Conservation (phyloP, 1,140 invertebrate species). For the Yoshiicerus persimilis region DNA sequence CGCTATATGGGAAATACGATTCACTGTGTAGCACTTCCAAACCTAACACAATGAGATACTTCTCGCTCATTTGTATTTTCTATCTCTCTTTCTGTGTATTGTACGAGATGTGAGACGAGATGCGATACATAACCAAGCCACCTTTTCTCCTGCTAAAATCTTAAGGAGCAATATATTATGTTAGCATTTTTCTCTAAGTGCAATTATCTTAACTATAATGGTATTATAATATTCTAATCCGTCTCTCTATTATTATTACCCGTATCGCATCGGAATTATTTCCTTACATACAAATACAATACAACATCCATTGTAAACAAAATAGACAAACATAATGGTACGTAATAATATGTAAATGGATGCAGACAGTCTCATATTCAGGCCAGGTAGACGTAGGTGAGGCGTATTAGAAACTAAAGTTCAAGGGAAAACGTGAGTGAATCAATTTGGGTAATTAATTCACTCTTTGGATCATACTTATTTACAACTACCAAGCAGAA, state of each 20-base stretch:
- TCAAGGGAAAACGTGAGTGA: slow-evolving; percentile 24
- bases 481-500: neutral
- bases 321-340: neutral
- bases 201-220: neutral
- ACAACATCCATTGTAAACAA: neutral
- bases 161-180: neutral
- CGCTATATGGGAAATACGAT: neutral
- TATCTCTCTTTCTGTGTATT: neutral
- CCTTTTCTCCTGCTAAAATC: neutral
- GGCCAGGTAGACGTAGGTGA: neutral
- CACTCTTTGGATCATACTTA: neutral
- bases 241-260: neutral
- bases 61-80: neutral
- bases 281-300: neutral
- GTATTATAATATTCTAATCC: neutral
- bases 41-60: neutral
- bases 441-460: slow-evolving; percentile 27
- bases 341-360: neutral
- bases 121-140: too few relatives aligned
- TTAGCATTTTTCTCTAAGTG: neutral
- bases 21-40: neutral
- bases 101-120: neutral
- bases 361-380: neutral
- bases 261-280: neutral
- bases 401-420: neutral